phyloP scores from a whole-genome alignment of 2,888 invertebrate species.

The Diarsia rubi region DNA sequence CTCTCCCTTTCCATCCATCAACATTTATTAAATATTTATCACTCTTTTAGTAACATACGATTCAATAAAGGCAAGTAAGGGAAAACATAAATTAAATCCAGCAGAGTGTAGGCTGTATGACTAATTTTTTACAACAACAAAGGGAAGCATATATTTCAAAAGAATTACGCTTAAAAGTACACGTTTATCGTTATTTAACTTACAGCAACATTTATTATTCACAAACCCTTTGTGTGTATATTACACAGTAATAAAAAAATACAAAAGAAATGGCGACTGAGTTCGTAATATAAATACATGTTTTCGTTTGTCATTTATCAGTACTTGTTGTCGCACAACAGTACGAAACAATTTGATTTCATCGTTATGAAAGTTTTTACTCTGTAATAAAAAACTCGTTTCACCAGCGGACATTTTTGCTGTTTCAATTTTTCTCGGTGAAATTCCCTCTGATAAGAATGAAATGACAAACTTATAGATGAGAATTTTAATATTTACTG shows the following conservation, averaged over 20 bases:
- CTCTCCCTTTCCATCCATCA: too few relatives aligned
- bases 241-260: background rate
- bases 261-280: background rate
- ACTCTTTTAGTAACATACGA: too few relatives aligned
- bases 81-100: background rate
- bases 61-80: background rate
- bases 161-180: background rate
- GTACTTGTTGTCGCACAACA: constrained; percentile 40
- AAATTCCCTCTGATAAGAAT: constrained; percentile 65
- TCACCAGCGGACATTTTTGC: constrained; percentile 69
- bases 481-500: constrained; percentile 44
- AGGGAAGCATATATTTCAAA: background rate
- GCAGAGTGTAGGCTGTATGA: background rate
- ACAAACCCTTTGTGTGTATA: background rate
- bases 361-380: constrained; percentile 67
- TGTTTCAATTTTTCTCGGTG: constrained; percentile 61
- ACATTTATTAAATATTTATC: too few relatives aligned
- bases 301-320: constrained; percentile 49
- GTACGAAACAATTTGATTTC: constrained; percentile 71
- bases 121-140: background rate
- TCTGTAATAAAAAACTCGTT: constrained; percentile 72
- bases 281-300: constrained; percentile 8
- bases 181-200: background rate
- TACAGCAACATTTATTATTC: background rate
- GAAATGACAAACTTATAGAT: constrained; percentile 65